phyloP scores from a whole-genome alignment of 2,888 invertebrate species.

The Caenorhabditis afra region DNA sequence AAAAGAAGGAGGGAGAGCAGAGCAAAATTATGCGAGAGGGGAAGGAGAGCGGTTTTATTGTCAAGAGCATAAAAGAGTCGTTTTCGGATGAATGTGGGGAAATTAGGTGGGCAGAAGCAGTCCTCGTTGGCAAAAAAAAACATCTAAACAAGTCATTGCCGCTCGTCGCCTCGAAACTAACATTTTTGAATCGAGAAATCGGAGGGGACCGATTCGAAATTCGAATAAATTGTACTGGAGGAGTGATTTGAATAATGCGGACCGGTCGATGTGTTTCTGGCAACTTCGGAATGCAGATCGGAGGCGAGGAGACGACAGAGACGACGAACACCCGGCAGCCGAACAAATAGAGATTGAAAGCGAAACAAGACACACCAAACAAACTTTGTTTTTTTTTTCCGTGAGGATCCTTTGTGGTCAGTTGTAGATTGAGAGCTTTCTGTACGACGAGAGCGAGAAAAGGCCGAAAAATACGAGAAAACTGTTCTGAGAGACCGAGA shows the following conservation, averaged over 20 bases:
- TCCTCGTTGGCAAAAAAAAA: background rate
- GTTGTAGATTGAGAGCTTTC: background rate
- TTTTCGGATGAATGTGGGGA: slow-evolving; percentile 35
- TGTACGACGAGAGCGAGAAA: too few species aligned
- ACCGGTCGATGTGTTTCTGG: slow-evolving; percentile 31
- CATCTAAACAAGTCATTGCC: slow-evolving; percentile 6
- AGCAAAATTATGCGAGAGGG: slow-evolving; percentile 10
- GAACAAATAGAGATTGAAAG: slow-evolving; percentile 40
- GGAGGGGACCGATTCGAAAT: background rate
- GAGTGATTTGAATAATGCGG: slow-evolving; percentile 38
- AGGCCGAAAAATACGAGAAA: too few species aligned
- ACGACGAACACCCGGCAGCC: slow-evolving; percentile 49
- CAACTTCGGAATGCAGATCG: slow-evolving; percentile 27
- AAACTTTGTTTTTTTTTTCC: slow-evolving; percentile 21
- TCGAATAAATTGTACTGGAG: slow-evolving; percentile 27
- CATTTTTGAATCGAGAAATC: background rate
- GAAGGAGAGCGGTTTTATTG: slow-evolving; percentile 24
- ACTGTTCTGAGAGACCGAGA: too few species aligned
- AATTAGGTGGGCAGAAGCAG: slow-evolving; percentile 24
- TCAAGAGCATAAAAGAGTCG: slow-evolving; percentile 24
- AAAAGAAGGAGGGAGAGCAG: background rate
- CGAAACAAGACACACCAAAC: slow-evolving; percentile 38
- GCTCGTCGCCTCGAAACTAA: slow-evolving; percentile 1
- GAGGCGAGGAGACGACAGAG: slow-evolving; percentile 10
- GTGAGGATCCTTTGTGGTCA: background rate